Base-by-base conservation (phyloP, 1,140 invertebrate genomes). In the Anastatus disparis region DNA sequence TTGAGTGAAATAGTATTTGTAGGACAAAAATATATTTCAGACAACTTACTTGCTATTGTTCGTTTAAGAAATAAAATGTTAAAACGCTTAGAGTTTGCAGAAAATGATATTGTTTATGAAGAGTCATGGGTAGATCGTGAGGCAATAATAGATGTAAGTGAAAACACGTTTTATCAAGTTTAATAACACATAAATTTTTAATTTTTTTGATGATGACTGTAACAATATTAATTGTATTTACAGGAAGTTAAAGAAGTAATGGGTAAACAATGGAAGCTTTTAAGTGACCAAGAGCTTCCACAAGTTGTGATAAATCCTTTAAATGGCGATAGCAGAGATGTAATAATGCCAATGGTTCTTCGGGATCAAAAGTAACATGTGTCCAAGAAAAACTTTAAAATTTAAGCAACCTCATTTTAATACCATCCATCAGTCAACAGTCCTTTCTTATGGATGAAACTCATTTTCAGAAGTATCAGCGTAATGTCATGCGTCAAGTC, bases 31-130 rank as follows among this genome's bases (percentile, higher is more conserved):
- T 89, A 91, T 77, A 85, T 80, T 63, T 87, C 87, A 70, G 86
- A 92, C 72, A 90, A 93, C 82, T 77, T 93, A 24, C 85, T 93
- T 24, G 92, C 90, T 26, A 91, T 94, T 53, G 89, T 90, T 42
- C 83, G 92, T 55, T 84, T 94, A 8, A 85, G 91, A 46, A 89
- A 89, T 22, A 76, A 87, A 2, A 87, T 86, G 22, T 82, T 94
- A 50, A 88, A 89, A 68, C 86, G 84, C 20, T 81, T 93, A 15
- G 87, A 89, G 75, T 87, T 93, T 70, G 90, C 91, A n/a, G 85
- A 89, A 76, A 86, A 84, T 53, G 87, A 90, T 78, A 85, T 87
- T 46, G 63, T 71, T 42, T 76, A 71, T 29, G 78, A 79, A 58
- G 77, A 79, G 20, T 74, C 78, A 26, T 78, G 77, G 70, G 74